These are phyloP conservation scores for Morus bassanus DNA, from an alignment of 2,797 vertebrate genomes.

Conservation along the genomic window DNA sequence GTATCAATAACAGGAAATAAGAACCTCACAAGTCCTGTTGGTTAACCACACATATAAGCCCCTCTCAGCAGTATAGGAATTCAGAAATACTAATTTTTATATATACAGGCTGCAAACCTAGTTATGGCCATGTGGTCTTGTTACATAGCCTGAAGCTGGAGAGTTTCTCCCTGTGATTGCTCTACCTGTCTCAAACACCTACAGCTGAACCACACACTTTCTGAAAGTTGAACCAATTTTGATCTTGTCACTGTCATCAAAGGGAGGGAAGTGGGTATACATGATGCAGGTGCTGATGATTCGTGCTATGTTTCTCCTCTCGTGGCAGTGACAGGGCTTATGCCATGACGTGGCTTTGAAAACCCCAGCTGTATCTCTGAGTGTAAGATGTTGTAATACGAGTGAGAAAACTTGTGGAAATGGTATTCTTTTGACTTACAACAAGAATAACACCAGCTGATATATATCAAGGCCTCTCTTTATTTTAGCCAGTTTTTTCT, in stretches of 20 bases:
- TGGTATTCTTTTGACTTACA: slow-evolving; percentile 2
- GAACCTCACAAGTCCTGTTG: background rate
- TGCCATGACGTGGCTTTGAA: background rate
- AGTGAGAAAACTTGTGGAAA: background rate
- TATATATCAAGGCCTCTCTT: background rate
- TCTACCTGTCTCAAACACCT: background rate
- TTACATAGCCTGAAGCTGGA: background rate
- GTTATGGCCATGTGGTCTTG: background rate
- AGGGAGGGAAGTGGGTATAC: background rate
- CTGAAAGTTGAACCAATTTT: background rate
- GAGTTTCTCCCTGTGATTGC: background rate
- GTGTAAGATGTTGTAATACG: background rate
- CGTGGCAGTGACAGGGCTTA: background rate
- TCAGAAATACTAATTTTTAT: background rate
- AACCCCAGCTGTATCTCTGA: slow-evolving; percentile 36
- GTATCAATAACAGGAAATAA: background rate
- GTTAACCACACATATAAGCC: background rate
- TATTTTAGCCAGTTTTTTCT: slow-evolving; percentile 21
- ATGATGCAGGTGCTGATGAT: background rate
- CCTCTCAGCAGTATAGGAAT: background rate
- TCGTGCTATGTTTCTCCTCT: background rate
- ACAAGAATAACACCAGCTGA: background rate
- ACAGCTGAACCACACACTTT: background rate
- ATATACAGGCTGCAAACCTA: background rate
- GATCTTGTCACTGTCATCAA: background rate